Evolutionary conservation across 2,113 vertebrate species (phyloP), one percentile per base, ranked within the genome.

Genomic region (Percina caprodes): DNA sequence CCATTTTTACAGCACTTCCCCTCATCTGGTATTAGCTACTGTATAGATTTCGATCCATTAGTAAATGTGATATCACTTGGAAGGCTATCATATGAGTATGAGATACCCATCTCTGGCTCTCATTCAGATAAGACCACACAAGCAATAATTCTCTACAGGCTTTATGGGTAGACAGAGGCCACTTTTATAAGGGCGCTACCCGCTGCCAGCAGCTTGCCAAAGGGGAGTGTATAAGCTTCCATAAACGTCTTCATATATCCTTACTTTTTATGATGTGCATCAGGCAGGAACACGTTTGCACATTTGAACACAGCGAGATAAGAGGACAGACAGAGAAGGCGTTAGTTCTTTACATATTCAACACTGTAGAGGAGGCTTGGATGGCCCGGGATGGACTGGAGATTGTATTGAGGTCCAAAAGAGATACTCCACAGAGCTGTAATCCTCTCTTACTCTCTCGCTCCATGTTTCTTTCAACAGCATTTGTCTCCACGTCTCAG

Each of bases 271-370:
- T 85, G 83, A 90, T 21, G 80, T 95, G 92, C 95, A 94, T 95
- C 96, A 94, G 93, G 95, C 94, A 85, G 95, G 96, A 91, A 96
- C 77, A 69, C 82, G 94, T 87, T 76, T 95, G 95, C 80, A 94
- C 96, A 58, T 94, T 95, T 94, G 86, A 61, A 72, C 56, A 74
- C 35, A 59, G 56, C 5, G 33, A 81, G 87, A 91, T 84, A 93
- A 95, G 46, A 92, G 24, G 33, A 56, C 30, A 18, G 77, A 42
- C 23, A 6, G 71, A 65, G 62, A 30, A 39, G 33, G 24, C 45
- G 60, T 71, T 67, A 62, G 75, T 72, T 61, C 82, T 80, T 88
- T 87, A 72, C 69, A 69, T 42, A 42, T 60, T 35, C 15, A 13
- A 46, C 23, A 23, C 48, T 21, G 24, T 8, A 16, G 61, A 62